Conservation (phyloP, 2,113 vertebrate species). For the Semnornis frantzii region DNA sequence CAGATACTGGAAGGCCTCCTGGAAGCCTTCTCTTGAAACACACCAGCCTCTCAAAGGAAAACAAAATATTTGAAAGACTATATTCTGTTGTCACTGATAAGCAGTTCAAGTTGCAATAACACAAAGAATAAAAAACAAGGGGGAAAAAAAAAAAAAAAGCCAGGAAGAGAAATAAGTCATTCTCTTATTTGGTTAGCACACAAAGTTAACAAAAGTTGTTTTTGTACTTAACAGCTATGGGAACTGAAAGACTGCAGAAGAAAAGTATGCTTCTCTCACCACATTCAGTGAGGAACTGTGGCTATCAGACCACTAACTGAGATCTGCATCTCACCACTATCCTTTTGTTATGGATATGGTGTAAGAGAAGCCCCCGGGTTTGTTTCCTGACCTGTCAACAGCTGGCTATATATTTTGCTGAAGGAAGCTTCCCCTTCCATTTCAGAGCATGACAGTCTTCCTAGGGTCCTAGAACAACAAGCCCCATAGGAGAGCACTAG, state of each 20-base stretch:
- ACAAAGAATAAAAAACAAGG: neutral
- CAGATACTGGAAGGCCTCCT: too few relatives aligned
- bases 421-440: neutral
- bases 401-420: neutral
- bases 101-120: neutral
- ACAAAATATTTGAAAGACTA: neutral
- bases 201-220: neutral
- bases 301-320: neutral
- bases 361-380: neutral
- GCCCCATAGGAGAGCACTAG: neutral
- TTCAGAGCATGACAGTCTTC: neutral
- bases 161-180: neutral
- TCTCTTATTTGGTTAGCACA: neutral
- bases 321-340: neutral
- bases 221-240: neutral
- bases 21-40: too few relatives aligned
- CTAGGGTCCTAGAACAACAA: neutral
- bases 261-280: neutral
- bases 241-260: neutral
- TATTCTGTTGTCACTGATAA: neutral
- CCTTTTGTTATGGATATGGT: neutral
- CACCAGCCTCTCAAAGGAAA: neutral
- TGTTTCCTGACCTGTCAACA: slow-evolving; percentile 10
- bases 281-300: neutral
- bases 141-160: neutral